Evolutionary conservation across 2,113 vertebrate genomes (phyloP).

Genomic region (Silurus asotus): DNA sequence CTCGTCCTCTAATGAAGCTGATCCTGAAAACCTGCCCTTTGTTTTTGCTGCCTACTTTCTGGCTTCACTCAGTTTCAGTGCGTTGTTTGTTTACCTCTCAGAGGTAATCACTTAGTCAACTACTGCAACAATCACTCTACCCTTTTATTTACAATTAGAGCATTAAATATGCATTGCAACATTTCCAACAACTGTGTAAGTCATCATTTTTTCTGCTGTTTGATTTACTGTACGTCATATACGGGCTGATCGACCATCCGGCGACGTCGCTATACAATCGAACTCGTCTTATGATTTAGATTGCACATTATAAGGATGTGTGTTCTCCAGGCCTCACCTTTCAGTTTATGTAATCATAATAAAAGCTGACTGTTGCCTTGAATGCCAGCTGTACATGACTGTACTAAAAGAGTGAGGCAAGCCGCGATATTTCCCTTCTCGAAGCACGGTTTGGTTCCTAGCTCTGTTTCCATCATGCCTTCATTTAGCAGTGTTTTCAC

Average conservation of each 20-base stretch:
- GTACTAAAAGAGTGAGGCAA: slow-evolving; percentile 51
- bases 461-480: slow-evolving; percentile 69
- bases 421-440: slow-evolving; percentile 62
- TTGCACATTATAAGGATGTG: neutral
- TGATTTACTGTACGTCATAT: slow-evolving; percentile 13
- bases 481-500: slow-evolving; percentile 56
- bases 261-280: too few species aligned
- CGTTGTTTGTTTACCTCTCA: slow-evolving; percentile 10
- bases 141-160: neutral
- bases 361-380: slow-evolving; percentile 15
- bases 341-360: slow-evolving; percentile 24
- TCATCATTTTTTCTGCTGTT: neutral
- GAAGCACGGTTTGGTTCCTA: slow-evolving; percentile 54
- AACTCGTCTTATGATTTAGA: neutral
- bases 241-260: too few species aligned
- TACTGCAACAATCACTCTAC: neutral
- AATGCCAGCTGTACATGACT: slow-evolving; percentile 41
- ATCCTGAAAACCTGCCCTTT: slow-evolving; percentile 44
- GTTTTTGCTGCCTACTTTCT: slow-evolving; percentile 34
- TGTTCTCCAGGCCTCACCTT: neutral
- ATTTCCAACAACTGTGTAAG: neutral
- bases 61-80: slow-evolving; percentile 10
- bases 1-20: slow-evolving; percentile 45
- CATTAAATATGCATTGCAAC: neutral
- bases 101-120: neutral